phyloP scores from a whole-genome alignment of 2,113 vertebrate genomes.

The Elephas maximus region DNA sequence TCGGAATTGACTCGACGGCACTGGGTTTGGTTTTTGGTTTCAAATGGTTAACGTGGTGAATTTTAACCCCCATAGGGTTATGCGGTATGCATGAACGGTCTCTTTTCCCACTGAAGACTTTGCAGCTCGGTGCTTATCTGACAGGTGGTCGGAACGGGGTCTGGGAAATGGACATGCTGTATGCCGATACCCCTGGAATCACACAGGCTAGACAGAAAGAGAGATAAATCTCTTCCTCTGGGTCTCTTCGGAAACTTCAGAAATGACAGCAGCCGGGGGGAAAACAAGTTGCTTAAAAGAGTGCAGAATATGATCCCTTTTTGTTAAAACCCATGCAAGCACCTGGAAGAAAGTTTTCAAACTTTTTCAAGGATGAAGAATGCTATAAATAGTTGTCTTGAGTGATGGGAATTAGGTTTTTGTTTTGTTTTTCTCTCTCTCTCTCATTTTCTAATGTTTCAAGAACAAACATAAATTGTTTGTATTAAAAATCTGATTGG shows the following conservation, averaged over 20 bases:
- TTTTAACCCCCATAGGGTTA: neutral
- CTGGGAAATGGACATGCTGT: neutral
- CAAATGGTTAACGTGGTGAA: too few species aligned
- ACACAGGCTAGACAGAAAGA: neutral
- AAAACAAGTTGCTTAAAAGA: neutral
- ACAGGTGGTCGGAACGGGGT: neutral
- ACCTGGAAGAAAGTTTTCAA: neutral
- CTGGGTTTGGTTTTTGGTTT: too few species aligned
- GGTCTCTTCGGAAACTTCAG: neutral
- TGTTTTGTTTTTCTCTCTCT: neutral
- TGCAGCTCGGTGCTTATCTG: neutral
- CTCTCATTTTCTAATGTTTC: neutral
- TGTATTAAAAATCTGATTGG: neutral
- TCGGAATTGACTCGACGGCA: too few species aligned
- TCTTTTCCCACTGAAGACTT: neutral
- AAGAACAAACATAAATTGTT: neutral
- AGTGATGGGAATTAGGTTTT: neutral
- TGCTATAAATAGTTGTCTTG: neutral
- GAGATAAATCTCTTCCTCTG: neutral
- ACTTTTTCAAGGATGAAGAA: slow-evolving; percentile 27
- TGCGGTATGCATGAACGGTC: neutral
- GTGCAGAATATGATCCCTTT: neutral
- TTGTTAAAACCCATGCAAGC: neutral
- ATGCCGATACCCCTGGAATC: neutral
- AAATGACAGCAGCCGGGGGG: neutral